phyloP scores from a whole-genome alignment of 2,113 vertebrate species.

The Hypocryptadius cinnamomeus region DNA sequence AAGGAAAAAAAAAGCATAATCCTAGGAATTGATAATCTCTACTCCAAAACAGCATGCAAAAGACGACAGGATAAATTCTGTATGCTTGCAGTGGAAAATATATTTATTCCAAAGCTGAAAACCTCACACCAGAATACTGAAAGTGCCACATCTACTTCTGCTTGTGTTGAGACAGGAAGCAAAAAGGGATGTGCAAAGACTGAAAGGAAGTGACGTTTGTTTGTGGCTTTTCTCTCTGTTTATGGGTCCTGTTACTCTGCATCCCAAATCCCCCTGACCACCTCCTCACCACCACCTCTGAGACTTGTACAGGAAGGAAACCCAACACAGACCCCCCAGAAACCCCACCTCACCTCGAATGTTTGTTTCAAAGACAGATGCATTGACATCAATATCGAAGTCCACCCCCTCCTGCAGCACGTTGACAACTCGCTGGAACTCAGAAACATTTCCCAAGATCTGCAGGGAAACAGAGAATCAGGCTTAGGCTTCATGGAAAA shows the following conservation, averaged over 20 bases:
- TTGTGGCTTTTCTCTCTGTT: not conserved
- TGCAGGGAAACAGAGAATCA: constrained; percentile 25
- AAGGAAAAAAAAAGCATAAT: not conserved
- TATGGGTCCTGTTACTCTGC: rapidly evolving
- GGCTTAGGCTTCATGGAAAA: not conserved
- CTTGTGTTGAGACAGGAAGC: not conserved
- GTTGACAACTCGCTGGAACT: constrained; percentile 89
- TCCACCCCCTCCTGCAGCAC: constrained; percentile 89
- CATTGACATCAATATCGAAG: constrained; percentile 96
- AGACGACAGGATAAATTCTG: no score
- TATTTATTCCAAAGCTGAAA: not conserved
- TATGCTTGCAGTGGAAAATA: not conserved
- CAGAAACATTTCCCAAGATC: constrained; percentile 90
- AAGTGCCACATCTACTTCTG: not conserved
- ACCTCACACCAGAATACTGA: not conserved
- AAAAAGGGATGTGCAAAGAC: not conserved
- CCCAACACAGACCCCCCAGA: rapidly evolving
- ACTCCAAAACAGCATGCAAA: not conserved
- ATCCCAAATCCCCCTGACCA: not conserved
- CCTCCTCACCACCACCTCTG: not conserved
- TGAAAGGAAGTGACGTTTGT: not conserved
- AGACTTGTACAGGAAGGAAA: rapidly evolving
- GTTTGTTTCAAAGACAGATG: constrained; percentile 97
- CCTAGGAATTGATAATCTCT: not conserved
- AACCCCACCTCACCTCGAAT: constrained; percentile 82